Base-by-base conservation (phyloP, 2,888 invertebrate species). In the Campopleginae sp. region DNA sequence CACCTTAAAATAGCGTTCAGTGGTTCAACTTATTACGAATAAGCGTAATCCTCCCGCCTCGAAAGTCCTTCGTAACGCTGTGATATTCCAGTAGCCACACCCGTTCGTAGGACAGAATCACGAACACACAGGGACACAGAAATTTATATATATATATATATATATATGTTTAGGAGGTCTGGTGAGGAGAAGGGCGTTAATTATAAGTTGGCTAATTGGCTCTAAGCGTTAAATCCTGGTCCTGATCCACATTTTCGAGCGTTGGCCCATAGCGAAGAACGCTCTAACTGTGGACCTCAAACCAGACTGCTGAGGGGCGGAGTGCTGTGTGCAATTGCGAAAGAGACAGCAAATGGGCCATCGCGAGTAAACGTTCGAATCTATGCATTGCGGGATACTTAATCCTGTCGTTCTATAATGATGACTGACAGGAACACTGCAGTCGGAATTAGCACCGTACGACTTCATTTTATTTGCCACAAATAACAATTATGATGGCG, bases 151-250 rank as follows among this genome's bases (percentile, higher is more conserved):
- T 44, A 75, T 42, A 65, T 70, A 42, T n/a, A 44, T 42, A 54
- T 6, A 75, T 44, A 75, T 42, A 65, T 70, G 46, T 61, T 38
- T 68, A 72, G 66, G 76, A 70, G 66, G 54, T 70, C 38, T 10
- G 65, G 61, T 80, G 79, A 87, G 83, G 76, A 70, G 51, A 68
- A 54, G 80, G 54, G 87, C 88, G 88, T 88, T 91, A 91, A 91
- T 91, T 91, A 91, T 90, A 91, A 91, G 91, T 91, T 91, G 84
- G 88, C 90, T 91, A 90, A 91, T 91, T 91, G 91, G 90, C 82
- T 82, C 82, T 83, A 85, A 86, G 83, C 82, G 78, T 75, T 82
- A 86, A 87, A 84, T 82, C 86, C 83, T 38, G 81, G 79, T 76
- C 80, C 75, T 27, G 72, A 58, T 66, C 70, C 75, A 78, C 75